These are phyloP conservation scores for Malurus elegans DNA, from an alignment of 2,113 vertebrate genomes.

Conservation along the genomic window DNA sequence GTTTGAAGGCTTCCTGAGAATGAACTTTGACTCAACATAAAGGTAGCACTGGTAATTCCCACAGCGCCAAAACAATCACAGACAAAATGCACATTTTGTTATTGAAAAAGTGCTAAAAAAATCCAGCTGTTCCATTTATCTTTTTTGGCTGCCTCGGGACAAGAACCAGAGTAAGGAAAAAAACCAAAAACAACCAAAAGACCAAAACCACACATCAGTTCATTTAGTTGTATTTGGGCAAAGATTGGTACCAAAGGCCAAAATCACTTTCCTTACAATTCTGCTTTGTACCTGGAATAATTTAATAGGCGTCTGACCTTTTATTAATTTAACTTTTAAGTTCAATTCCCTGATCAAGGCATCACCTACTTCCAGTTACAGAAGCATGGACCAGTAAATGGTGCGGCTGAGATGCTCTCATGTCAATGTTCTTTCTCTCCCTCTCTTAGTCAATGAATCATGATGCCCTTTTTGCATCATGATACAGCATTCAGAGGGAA, in stretches of 20 bases:
- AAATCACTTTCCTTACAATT: not conserved
- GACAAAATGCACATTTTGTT: not conserved
- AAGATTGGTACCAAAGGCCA: not conserved
- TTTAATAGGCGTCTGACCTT: not conserved
- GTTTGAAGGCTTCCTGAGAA: not conserved
- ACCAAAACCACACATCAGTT: not conserved
- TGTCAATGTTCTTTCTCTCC: not conserved
- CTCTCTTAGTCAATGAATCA: not conserved
- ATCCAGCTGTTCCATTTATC: not conserved
- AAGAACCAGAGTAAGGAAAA: not conserved
- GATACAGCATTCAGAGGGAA: not conserved
- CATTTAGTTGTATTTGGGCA: not conserved
- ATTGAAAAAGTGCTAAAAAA: not conserved
- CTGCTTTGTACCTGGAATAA: not conserved
- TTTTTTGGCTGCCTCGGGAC: not conserved
- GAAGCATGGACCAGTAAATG: not conserved
- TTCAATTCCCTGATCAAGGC: not conserved
- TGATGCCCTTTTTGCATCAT: not conserved
- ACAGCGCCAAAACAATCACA: not conserved
- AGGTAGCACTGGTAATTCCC: not conserved
- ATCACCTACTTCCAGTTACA: not conserved
- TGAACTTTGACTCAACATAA: not conserved
- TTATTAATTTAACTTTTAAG: not conserved
- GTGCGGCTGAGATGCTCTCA: not conserved
- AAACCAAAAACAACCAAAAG: not conserved